phyloP scores from a whole-genome alignment of 1,140 invertebrate species.

The Xylocopa sonorina region DNA sequence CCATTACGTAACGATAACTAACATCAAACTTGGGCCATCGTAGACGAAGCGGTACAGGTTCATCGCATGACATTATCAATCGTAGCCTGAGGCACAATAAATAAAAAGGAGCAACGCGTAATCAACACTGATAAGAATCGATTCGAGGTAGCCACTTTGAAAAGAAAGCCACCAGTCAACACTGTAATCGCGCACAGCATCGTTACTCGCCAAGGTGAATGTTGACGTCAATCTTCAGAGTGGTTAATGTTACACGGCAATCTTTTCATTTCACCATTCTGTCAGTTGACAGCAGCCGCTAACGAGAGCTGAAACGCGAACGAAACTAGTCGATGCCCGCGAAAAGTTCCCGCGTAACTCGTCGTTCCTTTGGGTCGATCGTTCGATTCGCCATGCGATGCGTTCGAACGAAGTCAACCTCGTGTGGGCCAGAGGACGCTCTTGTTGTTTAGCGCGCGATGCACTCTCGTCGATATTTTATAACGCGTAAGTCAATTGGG shows the following conservation, averaged over 20 bases:
- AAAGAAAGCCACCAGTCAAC: slow-evolving; percentile 5
- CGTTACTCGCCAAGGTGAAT: slow-evolving; percentile 48
- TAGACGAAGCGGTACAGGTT: not conserved
- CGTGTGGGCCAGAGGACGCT: not conserved
- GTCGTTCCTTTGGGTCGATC: not conserved
- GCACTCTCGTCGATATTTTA: slow-evolving; percentile 31
- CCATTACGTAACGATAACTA: not conserved
- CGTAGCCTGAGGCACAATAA: not conserved
- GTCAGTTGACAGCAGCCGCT: not conserved
- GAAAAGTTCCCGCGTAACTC: not conserved
- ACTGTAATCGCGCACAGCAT: slow-evolving; percentile 11
- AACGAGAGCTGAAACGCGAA: not conserved
- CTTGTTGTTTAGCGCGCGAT: too few species aligned
- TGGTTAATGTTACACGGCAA: slow-evolving; percentile 33
- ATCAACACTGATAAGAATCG: slow-evolving; percentile 5
- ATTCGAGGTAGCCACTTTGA: not conserved
- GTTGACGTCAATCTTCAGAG: slow-evolving; percentile 58
- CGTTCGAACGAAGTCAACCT: not conserved
- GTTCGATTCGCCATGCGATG: not conserved
- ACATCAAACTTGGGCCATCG: not conserved
- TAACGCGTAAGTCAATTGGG: slow-evolving; percentile 41
- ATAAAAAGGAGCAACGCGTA: slow-evolving; percentile 20
- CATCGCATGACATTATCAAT: not conserved
- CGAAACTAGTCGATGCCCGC: not conserved
- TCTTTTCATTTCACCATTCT: slow-evolving; percentile 34